phyloP scores from a whole-genome alignment of 2,797 vertebrate genomes.

The Manis javanica region DNA sequence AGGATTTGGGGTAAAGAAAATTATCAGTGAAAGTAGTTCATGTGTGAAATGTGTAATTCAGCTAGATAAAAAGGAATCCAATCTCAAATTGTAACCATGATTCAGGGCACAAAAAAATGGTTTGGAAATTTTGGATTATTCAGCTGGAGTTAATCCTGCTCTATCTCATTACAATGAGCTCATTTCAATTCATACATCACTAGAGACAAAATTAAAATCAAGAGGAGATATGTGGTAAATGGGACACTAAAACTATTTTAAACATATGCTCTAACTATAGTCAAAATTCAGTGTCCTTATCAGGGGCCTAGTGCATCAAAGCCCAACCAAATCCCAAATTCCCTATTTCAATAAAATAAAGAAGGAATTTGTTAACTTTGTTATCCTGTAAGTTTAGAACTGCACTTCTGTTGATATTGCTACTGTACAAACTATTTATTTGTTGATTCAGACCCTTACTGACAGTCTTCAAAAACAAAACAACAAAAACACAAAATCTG shows the following conservation, averaged over 20 bases:
- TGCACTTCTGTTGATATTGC: not conserved
- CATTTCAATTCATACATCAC: conserved; percentile 28
- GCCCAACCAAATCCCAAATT: not conserved
- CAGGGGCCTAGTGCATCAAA: not conserved
- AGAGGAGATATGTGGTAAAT: not conserved
- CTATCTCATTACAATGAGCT: not conserved
- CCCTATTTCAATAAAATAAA: not conserved
- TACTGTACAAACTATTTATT: not conserved
- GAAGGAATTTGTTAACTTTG: not conserved
- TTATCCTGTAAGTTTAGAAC: not conserved
- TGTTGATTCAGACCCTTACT: not conserved
- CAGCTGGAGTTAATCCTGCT: not conserved
- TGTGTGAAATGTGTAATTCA: conserved; percentile 36
- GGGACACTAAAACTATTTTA: not conserved
- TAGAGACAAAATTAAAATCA: conserved; percentile 15
- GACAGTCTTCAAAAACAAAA: not conserved
- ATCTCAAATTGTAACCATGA: conserved; percentile 26
- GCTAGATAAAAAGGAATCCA: conserved; percentile 6
- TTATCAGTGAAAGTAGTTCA: not conserved
- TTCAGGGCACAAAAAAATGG: not conserved
- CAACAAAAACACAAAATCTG: not conserved
- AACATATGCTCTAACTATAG: not conserved
- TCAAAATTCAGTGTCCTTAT: not conserved
- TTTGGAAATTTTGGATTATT: conserved; percentile 11
- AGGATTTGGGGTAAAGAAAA: not conserved